Evolutionary conservation across 2,888 invertebrate genomes (phyloP).

Genomic region (Tachina fera): DNA sequence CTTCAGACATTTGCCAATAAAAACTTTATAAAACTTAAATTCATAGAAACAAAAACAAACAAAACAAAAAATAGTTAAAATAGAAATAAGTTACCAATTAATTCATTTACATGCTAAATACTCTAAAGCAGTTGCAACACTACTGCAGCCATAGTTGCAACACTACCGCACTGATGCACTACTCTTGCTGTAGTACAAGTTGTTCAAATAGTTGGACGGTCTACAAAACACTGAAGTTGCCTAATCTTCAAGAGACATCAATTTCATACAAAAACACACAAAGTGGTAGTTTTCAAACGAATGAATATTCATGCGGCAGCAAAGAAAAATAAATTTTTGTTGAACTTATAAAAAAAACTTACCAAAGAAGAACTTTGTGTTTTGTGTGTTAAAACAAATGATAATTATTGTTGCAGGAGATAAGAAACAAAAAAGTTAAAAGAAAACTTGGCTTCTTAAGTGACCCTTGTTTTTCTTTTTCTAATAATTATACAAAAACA

Average conservation of each 20-base stretch:
- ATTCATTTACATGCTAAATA: slow-evolving; percentile 77
- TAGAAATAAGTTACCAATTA: slow-evolving; percentile 73
- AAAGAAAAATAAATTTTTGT: slow-evolving; percentile 43
- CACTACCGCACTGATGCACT: not conserved
- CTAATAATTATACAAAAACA: not conserved
- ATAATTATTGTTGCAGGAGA: slow-evolving; percentile 57
- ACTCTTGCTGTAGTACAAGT: slow-evolving; percentile 1
- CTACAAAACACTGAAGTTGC: slow-evolving; percentile 64
- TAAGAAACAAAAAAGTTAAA: slow-evolving; percentile 33
- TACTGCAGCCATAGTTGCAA: slow-evolving; percentile 17
- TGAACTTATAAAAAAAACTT: not conserved
- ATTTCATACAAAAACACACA: slow-evolving; percentile 31
- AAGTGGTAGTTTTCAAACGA: slow-evolving; percentile 12
- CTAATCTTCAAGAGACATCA: slow-evolving; percentile 71
- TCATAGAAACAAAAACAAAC: slow-evolving; percentile 24
- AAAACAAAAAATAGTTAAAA: slow-evolving; percentile 12
- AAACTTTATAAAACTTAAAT: slow-evolving; percentile 52
- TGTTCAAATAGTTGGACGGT: slow-evolving; percentile 51
- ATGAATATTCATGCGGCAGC: slow-evolving; percentile 69
- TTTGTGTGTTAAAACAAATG: slow-evolving; percentile 35
- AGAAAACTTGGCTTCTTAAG: slow-evolving; percentile 46
- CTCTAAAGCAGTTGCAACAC: slow-evolving; percentile 42
- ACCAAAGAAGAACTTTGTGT: not conserved
- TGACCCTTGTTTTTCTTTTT: slow-evolving; percentile 37
- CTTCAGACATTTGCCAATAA: slow-evolving; percentile 46